Conservation (phyloP, 2,888 invertebrate species). For the Pomacea canaliculata region DNA sequence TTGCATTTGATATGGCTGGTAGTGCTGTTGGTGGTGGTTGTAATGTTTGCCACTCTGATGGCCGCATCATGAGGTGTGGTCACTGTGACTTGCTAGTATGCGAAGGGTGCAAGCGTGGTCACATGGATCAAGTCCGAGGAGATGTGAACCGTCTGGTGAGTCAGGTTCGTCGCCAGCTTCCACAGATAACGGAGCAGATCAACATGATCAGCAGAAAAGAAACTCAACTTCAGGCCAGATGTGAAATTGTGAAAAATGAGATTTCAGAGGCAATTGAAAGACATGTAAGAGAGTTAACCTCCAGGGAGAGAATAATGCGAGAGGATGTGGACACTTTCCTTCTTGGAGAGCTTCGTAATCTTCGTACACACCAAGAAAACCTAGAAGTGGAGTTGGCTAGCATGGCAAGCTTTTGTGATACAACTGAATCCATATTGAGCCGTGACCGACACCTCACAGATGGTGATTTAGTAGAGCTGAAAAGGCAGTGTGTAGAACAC, state of each 20-base stretch:
- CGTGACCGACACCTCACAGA: constrained; percentile 49
- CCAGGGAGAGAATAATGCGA: constrained; percentile 75
- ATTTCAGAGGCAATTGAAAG: constrained; percentile 76
- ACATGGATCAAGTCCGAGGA: constrained; percentile 49
- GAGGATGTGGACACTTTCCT: constrained; percentile 86
- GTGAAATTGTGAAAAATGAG: constrained; percentile 92
- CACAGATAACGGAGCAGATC: constrained; percentile 69
- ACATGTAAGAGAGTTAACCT: constrained; percentile 68
- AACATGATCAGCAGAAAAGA: constrained; percentile 84
- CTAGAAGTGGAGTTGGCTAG: constrained; percentile 94
- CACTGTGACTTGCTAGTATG: constrained; percentile 99
- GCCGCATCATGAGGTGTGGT: constrained; percentile 78
- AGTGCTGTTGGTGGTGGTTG: constrained; percentile 67
- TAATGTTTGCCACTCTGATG: constrained; percentile 86
- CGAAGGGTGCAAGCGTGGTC: constrained; percentile 87
- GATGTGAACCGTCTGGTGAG: constrained; percentile 89
- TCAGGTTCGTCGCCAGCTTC: constrained; percentile 79
- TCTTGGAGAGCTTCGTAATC: constrained; percentile 84
- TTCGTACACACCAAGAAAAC: constrained; percentile 90
- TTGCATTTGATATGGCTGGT: background rate
- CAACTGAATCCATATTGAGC: constrained; percentile 51
- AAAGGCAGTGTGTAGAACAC: constrained; percentile 56
- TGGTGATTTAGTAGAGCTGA: constrained; percentile 54
- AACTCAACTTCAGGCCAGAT: constrained; percentile 86
- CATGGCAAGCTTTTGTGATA: constrained; percentile 94